A percentile compares a stretch with the other conserved stretches of the same genome.
Conservation (phyloP, 2,797 vertebrate genomes). For the Liparis tanakae region DNA sequence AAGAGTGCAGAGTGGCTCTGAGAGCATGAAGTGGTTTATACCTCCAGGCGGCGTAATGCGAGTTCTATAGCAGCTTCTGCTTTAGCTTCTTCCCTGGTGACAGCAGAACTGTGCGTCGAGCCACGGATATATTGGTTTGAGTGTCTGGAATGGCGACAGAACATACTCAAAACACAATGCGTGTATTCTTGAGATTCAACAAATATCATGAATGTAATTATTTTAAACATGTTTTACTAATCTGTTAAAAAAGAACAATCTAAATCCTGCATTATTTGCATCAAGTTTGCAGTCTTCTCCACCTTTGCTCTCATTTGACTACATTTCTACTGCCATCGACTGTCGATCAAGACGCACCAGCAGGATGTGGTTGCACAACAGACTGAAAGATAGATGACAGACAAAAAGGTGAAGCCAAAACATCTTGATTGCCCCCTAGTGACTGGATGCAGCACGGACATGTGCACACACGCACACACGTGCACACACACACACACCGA, state of each 20-base stretch:
- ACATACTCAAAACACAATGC: neutral
- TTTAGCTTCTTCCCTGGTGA: too few relatives aligned
- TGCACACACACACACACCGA: slow-evolving; percentile 34
- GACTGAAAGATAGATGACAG: neutral
- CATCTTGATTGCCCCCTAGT: neutral
- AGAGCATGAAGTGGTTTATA: neutral
- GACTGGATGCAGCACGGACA: neutral
- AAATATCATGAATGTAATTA: neutral
- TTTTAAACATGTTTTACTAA: too few relatives aligned
- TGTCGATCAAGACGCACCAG: neutral
- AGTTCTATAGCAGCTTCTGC: too few relatives aligned
- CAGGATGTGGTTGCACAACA: neutral
- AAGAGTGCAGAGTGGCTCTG: too few relatives aligned
- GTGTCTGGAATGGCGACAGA: too few relatives aligned
- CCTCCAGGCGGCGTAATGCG: too few relatives aligned
- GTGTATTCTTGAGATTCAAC: neutral
- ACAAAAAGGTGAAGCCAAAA: neutral
- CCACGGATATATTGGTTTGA: too few relatives aligned
- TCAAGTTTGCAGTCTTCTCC: neutral
- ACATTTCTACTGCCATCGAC: neutral
- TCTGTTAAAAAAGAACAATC: neutral
- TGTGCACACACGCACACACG: slow-evolving; percentile 22
- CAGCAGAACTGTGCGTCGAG: too few relatives aligned
- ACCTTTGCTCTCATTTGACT: neutral
- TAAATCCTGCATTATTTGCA: neutral